Percentiles rank a stretch among this genome's conserved stretches.
phyloP scores from a whole-genome alignment of 2,888 invertebrate genomes.

The Ophion slaviceki region DNA sequence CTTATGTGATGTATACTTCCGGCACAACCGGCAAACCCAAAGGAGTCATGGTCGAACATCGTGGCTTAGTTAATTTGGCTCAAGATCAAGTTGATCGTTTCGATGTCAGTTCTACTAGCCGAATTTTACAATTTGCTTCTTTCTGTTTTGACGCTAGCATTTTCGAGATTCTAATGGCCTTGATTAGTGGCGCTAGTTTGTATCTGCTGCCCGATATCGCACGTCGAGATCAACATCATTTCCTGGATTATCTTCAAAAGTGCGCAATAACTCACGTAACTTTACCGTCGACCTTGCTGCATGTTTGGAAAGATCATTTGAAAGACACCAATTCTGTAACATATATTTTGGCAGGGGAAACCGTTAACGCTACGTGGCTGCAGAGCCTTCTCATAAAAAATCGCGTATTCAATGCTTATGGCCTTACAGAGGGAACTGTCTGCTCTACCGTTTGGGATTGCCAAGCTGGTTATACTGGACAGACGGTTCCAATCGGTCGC shows the following conservation, averaged over 20 bases:
- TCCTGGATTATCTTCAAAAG: not conserved
- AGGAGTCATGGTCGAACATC: conserved; percentile 36
- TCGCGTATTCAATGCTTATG: conserved; percentile 4
- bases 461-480: not conserved
- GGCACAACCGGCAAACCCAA: conserved; percentile 25
- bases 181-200: conserved; percentile 9
- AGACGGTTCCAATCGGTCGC: conserved; percentile 16
- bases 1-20: conserved; percentile 30
- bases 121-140: conserved; percentile 16
- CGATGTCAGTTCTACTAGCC: not conserved
- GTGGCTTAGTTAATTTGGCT: conserved; percentile 22
- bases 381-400: not conserved
- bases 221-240: conserved; percentile 3
- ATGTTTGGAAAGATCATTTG: conserved; percentile 13
- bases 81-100: conserved; percentile 23
- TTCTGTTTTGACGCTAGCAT: conserved; percentile 22
- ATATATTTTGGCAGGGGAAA: conserved; percentile 8
- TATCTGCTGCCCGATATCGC: not conserved
- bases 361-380: not conserved
- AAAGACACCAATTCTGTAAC: not conserved
- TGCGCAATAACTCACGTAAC: conserved; percentile 19
- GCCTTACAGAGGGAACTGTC: conserved; percentile 18
- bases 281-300: conserved; percentile 6
- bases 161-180: conserved; percentile 21
- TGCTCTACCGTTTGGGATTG: conserved; percentile 17